Percentiles rank a stretch among this genome's conserved stretches.
Conservation (phyloP, 2,888 invertebrate genomes). For the Tanytarsus gracilentus region DNA sequence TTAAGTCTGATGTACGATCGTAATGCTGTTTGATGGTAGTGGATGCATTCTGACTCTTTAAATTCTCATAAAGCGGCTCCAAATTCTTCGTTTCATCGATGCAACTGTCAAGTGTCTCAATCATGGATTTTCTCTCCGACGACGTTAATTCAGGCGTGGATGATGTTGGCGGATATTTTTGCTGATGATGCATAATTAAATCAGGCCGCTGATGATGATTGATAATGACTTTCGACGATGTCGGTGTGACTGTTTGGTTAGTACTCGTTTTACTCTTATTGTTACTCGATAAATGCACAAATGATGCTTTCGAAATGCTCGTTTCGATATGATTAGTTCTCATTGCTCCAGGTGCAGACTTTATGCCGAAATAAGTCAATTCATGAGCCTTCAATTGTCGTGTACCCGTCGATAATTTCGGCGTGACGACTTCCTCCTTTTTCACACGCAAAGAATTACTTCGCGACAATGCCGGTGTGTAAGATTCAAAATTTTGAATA, state of each 20-base stretch:
- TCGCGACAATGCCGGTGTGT: slow-evolving; percentile 17
- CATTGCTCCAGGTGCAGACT: slow-evolving; percentile 30
- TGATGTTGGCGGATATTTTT: slow-evolving; percentile 23
- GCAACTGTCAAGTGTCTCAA: slow-evolving; percentile 31
- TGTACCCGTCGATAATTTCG: slow-evolving; percentile 39
- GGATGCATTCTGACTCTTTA: slow-evolving; percentile 31
- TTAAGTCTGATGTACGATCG: slow-evolving; percentile 38
- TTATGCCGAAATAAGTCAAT: slow-evolving; percentile 51
- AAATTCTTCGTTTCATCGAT: slow-evolving; percentile 20
- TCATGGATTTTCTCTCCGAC: slow-evolving; percentile 1
- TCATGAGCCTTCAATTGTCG: slow-evolving; percentile 52
- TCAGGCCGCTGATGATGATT: slow-evolving; percentile 13
- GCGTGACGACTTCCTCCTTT: slow-evolving; percentile 10
- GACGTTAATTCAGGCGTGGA: slow-evolving; percentile 9
- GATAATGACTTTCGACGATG: neutral
- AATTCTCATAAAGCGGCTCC: slow-evolving; percentile 38
- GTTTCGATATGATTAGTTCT: slow-evolving; percentile 3
- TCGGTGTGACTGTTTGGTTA: neutral
- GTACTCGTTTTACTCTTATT: neutral
- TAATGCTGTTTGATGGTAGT: too few species aligned
- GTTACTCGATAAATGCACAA: slow-evolving; percentile 15
- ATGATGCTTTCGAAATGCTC: slow-evolving; percentile 14
- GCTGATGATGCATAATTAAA: slow-evolving; percentile 15
- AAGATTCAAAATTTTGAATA: slow-evolving; percentile 21
- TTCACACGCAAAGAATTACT: slow-evolving; percentile 18